Conservation (phyloP, 2,888 invertebrate genomes). For the Sipha maydis region DNA sequence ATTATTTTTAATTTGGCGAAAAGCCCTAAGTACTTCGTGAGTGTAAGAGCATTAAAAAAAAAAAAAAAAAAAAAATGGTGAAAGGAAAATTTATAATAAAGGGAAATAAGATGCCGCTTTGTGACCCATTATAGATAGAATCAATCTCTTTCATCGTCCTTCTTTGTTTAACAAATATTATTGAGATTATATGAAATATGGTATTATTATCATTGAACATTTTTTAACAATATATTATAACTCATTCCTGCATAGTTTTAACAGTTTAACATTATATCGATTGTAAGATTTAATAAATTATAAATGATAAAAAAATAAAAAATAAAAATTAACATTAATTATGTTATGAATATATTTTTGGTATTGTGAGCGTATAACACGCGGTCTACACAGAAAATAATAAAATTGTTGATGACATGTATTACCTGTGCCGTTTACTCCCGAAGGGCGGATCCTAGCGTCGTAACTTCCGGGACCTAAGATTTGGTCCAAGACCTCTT, state of each 20-base stretch:
- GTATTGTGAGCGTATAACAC: background rate
- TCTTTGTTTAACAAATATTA: background rate
- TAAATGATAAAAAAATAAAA: background rate
- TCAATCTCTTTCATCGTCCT: background rate
- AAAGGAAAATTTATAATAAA: background rate
- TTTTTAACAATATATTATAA: background rate
- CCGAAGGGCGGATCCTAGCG: constrained; percentile 91
- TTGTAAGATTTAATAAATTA: background rate
- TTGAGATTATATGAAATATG: background rate
- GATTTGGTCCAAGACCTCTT: constrained; percentile 92
- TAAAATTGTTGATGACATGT: constrained; percentile 66
- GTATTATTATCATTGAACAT: background rate
- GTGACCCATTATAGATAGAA: background rate
- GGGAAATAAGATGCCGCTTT: constrained; percentile 11
- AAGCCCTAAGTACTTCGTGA: constrained; percentile 22
- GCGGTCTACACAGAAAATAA: background rate
- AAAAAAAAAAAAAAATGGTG: constrained; percentile 12
- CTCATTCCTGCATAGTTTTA: background rate
- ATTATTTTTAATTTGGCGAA: constrained; percentile 27
- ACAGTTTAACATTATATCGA: background rate
- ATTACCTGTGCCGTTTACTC: constrained; percentile 92
- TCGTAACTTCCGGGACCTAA: constrained; percentile 91
- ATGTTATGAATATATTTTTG: background rate
- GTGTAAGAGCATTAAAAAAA: constrained; percentile 26
- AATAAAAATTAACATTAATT: background rate